Base-by-base conservation (phyloP, 2,888 invertebrate genomes). In the Oscheius onirici region DNA sequence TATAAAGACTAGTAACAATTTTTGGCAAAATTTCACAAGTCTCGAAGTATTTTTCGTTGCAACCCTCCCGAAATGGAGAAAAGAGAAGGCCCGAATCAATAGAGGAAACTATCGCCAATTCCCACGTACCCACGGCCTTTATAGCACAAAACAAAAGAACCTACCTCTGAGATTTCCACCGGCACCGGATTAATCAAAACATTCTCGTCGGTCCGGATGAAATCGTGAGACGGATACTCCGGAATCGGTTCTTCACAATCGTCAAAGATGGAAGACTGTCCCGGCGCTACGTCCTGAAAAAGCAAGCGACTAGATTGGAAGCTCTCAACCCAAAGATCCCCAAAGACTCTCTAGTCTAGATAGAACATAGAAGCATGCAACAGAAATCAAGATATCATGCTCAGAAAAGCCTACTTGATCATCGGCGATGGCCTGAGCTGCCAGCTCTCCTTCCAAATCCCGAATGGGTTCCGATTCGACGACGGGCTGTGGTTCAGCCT, bases 191-290 rank as follows among this genome's bases (percentile, higher is more conserved):
- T 46, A 24, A 46, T 46, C 28, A 46, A 17, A 15, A 41, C 40
- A 15, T 54, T 22, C 28, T 68, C 57, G 1, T 68, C 58, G 26
- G 13, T 24, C 17, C 44, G 49, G 10, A 60, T 60, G 49, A 69
- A 69, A 22, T 49, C 54, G 43, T 69, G 69, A 3, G 60, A 61
- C 13, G 69, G 69, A 34, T 69, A 69, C 28, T 52, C 60, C 1
- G 60, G 69, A n/a, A 60, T 60, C n/a, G 46, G 60, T n/a, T 69
- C 69, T 11, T 51, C 69, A 24, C 43, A 51, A 28, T 69, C 69
- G 26, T 69, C 61, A 43, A 69, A 69, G 40, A 69, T 69, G 15
- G 51, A 55, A 6, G 22, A 6, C 55, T 51, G 60, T n/a, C 17
- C 58, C 10, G 28, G 46, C 28, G 40, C 41, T 2, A 40, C 11